Conservation (phyloP, 1,140 invertebrate species). For the Samia ricini region DNA sequence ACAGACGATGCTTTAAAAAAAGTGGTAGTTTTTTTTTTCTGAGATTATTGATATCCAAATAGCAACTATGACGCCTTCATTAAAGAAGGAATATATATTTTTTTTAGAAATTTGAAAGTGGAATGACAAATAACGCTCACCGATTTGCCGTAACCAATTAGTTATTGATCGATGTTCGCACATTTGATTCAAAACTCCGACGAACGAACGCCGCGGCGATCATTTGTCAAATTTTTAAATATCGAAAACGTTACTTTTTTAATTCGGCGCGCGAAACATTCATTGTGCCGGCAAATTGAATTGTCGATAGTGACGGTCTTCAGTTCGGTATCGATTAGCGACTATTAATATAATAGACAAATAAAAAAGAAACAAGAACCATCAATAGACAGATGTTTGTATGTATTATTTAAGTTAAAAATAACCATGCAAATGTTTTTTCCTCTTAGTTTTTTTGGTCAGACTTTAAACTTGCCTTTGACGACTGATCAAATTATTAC, state of each 20-base stretch:
- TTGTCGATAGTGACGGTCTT: background rate
- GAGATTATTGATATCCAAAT: background rate
- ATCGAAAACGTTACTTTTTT: slow-evolving; percentile 1
- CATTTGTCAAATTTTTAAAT: slow-evolving; percentile 11
- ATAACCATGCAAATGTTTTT: background rate
- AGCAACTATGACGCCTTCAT: background rate
- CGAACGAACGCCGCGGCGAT: slow-evolving; percentile 5
- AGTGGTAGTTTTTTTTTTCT: background rate
- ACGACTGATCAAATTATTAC: too few relatives aligned
- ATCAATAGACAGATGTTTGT: background rate
- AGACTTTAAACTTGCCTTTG: background rate
- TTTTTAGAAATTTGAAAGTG: background rate
- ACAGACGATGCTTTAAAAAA: background rate
- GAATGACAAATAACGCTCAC: slow-evolving; percentile 2
- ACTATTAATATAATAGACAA: background rate
- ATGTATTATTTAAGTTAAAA: background rate
- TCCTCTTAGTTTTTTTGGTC: background rate
- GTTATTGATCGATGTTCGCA: slow-evolving; percentile 5
- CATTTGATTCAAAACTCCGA: slow-evolving; percentile 2
- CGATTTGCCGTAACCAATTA: slow-evolving; percentile 6
- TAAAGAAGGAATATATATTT: background rate
- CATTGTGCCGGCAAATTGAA: background rate
- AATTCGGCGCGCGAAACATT: slow-evolving; percentile 1
- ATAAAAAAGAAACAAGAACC: background rate
- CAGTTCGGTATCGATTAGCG: background rate